phyloP scores from a whole-genome alignment of 2,113 vertebrate genomes.

The Meriones unguiculatus region DNA sequence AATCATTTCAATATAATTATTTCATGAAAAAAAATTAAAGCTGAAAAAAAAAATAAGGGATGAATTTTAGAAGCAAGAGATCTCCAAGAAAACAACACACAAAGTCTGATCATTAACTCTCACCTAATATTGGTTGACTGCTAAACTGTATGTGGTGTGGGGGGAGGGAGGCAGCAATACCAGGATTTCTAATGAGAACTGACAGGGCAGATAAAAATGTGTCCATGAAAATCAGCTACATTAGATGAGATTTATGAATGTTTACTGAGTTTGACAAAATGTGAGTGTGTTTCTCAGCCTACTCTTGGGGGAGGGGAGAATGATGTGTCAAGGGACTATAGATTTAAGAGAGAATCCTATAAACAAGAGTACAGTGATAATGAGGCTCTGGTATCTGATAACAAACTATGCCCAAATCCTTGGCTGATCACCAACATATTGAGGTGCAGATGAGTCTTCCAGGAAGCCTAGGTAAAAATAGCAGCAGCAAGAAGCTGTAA shows the following conservation, averaged over 20 bases:
- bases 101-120: conserved; percentile 12
- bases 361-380: conserved; percentile 23
- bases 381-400: neutral
- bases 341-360: conserved; percentile 36
- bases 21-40: conserved; percentile 16
- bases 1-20: neutral
- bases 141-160: neutral
- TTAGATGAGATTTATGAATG: neutral
- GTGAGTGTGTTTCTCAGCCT: neutral
- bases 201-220: neutral
- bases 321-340: conserved; percentile 7
- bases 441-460: conserved; percentile 36
- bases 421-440: conserved; percentile 40
- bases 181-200: neutral
- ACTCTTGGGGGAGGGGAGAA: neutral
- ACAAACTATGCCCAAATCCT: conserved; percentile 16
- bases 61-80: conserved; percentile 18
- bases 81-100: neutral
- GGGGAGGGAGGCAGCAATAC: neutral
- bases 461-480: conserved; percentile 51
- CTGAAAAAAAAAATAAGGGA: conserved; percentile 11
- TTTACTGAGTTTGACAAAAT: neutral
- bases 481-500: conserved; percentile 33
- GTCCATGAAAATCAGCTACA: neutral
- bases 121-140: neutral